These are phyloP conservation scores for Chelmon rostratus DNA, from an alignment of 2,797 vertebrate species.

Conservation along the genomic window DNA sequence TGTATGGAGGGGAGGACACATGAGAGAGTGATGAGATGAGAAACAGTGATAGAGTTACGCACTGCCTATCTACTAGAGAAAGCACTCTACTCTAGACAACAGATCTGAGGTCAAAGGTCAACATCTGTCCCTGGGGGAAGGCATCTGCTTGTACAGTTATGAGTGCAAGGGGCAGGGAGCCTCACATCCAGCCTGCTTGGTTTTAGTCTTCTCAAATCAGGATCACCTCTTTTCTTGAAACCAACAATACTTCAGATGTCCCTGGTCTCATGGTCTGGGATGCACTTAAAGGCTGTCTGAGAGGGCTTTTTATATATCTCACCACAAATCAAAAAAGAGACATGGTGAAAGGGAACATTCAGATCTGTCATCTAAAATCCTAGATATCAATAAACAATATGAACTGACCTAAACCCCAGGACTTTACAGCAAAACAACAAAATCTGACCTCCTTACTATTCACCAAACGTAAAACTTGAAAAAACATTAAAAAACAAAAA, in stretches of 20 bases:
- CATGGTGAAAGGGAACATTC: too few species aligned
- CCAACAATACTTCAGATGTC: background rate
- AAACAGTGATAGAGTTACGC: constrained; percentile 23
- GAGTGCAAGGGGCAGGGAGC: constrained; percentile 1
- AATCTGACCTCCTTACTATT: too few species aligned
- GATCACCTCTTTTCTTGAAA: background rate
- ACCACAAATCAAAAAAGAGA: too few species aligned
- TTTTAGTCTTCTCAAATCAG: constrained; percentile 10
- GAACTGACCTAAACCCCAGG: too few species aligned
- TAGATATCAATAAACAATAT: too few species aligned
- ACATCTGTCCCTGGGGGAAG: constrained; percentile 45
- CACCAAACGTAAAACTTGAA: too few species aligned
- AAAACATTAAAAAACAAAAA: too few species aligned
- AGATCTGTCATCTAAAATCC: too few species aligned
- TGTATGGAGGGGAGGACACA: background rate
- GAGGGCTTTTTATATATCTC: too few species aligned
- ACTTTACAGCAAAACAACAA: too few species aligned
- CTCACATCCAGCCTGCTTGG: constrained; percentile 9
- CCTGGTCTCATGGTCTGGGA: too few species aligned
- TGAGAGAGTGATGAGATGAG: constrained; percentile 19
- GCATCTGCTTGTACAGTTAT: constrained; percentile 30
- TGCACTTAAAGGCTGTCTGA: too few species aligned
- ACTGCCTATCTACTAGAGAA: constrained; percentile 15
- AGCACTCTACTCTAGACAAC: constrained; percentile 13
- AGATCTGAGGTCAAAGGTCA: constrained; percentile 49